Percentiles rank a stretch among this genome's conserved stretches.
phyloP scores from a whole-genome alignment of 1,140 invertebrate genomes.

The Drosophila yakuba region DNA sequence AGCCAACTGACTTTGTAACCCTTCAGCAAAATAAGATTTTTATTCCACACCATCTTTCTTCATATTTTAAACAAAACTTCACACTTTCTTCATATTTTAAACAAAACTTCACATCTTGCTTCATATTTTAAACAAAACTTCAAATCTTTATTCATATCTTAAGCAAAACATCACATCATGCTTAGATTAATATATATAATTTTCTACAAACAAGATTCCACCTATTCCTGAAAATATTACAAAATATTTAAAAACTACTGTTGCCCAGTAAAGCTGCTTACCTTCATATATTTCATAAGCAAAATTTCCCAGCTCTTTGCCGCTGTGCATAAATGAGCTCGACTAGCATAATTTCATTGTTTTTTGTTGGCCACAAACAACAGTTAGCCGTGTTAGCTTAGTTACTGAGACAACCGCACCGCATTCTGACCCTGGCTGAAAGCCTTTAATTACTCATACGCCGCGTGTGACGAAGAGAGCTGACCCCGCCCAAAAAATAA shows the following conservation, averaged over 20 bases:
- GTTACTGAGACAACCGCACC: slow-evolving; percentile 63
- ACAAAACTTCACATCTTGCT: too few relatives aligned
- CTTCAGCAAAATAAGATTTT: too few relatives aligned
- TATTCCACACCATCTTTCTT: too few relatives aligned
- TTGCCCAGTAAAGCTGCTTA: neutral
- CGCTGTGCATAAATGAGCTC: slow-evolving; percentile 8
- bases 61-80: too few relatives aligned
- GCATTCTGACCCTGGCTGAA: slow-evolving; percentile 58
- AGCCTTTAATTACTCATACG: slow-evolving; percentile 75
- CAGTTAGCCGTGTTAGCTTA: slow-evolving; percentile 40
- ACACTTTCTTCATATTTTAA: too few relatives aligned
- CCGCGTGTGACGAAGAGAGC: slow-evolving; percentile 49
- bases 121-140: too few relatives aligned
- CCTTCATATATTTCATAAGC: neutral
- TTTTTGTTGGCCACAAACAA: slow-evolving; percentile 33
- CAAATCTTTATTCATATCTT: too few relatives aligned
- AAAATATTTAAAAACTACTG: neutral
- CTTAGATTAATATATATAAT: too few relatives aligned
- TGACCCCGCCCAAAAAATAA: slow-evolving; percentile 47
- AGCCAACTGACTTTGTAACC: neutral
- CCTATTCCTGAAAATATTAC: too few relatives aligned
- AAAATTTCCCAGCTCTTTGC: neutral
- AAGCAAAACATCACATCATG: too few relatives aligned
- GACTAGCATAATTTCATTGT: slow-evolving; percentile 29
- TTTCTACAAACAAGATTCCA: too few relatives aligned